Evolutionary conservation across 2,113 vertebrate species (phyloP), one percentile per base, ranked within the genome.

Genomic region (Isichthys henryi): DNA sequence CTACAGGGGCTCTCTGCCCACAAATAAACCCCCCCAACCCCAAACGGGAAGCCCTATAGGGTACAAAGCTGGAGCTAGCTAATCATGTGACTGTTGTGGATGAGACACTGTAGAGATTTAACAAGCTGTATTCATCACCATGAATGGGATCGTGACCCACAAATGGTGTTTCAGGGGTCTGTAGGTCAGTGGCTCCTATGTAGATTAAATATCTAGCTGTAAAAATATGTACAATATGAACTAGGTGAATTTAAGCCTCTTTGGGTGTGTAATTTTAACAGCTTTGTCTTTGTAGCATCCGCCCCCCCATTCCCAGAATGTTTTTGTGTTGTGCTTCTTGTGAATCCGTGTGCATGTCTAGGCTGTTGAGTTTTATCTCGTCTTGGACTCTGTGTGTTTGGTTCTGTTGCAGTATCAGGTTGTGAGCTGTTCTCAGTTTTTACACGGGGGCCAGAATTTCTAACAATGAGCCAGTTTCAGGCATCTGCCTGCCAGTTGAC

Each of bases 1-100:
- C 93, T 95, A 80, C 89, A 90, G 90, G 95, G 95, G 89, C 91
- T 93, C 0, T 6, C 92, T 3, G 1, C 77, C 2, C 52, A 52
- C 2, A 80, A 91, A 48, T 90, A 91, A 45, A 27, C 9, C 50
- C 31, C 35, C 27, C 52, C 23, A 9, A 9, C n/a, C 17, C 6
- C 86, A 23, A 46, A 19, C 21, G 9, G 31, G 7, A 43, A 80
- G 21, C 31, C 39, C 80, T 83, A n/a, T 48, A n/a, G 43, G 80
- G 21, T 84, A 48, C 39, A 39, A 84, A 23, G 39, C 82, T 45
- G 39, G 45, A 48, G 43, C 45, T 45, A 45, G 82, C 45, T 84
- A 48, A 46, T 83, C 6, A 46, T 83, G 17, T 83, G 80, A 83
- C 45, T 48, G 31, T 39, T 77, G 74, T 43, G 31, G 6, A 80